phyloP scores from a whole-genome alignment of 2,113 vertebrate genomes.

The Peromyscus maniculatus region DNA sequence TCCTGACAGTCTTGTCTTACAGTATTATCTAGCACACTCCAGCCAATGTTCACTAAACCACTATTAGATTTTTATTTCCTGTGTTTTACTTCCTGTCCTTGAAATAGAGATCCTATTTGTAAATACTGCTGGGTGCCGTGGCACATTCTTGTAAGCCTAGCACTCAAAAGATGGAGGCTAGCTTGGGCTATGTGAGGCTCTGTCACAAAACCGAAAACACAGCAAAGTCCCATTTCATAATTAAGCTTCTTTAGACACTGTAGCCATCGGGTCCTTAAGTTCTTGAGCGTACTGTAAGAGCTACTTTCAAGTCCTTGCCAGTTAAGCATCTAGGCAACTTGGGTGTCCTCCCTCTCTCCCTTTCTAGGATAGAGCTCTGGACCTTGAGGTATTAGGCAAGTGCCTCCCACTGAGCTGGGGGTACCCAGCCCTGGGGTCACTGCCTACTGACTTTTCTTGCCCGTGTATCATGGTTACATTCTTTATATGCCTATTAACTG shows the following conservation, averaged over 20 bases:
- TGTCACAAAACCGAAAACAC: neutral
- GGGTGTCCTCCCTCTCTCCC: neutral
- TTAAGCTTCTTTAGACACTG: neutral
- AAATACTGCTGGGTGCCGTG: neutral
- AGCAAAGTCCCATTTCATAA: neutral
- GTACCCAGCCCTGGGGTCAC: neutral
- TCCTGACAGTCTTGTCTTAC: neutral
- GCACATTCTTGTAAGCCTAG: neutral
- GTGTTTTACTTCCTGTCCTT: neutral
- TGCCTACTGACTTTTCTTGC: neutral
- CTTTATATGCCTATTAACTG: neutral
- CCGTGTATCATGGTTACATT: neutral
- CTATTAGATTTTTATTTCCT: neutral
- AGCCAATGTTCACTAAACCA: neutral
- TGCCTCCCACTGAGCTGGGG: neutral
- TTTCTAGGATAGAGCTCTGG: neutral
- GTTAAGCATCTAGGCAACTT: neutral
- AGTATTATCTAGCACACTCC: neutral
- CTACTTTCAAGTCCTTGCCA: neutral
- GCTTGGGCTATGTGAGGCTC: neutral
- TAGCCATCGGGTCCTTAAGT: neutral
- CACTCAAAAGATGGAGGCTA: neutral
- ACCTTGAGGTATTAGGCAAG: neutral
- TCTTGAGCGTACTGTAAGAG: neutral
- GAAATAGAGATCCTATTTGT: neutral